These are phyloP conservation scores for Omphaloscelis lunosa DNA, from an alignment of 2,888 invertebrate genomes.

Conservation along the genomic window DNA sequence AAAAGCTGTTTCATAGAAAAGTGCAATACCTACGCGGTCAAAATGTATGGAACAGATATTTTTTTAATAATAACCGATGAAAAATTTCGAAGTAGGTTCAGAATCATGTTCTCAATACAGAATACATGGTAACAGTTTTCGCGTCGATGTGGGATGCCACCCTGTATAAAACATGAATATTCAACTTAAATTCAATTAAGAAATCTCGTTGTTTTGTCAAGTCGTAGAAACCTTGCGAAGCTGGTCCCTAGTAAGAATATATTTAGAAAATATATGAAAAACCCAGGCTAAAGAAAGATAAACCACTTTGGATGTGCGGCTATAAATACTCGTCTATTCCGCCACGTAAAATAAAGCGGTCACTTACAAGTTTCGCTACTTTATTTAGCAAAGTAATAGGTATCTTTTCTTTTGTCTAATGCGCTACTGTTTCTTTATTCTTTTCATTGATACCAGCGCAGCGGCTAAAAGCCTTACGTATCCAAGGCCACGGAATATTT, in stretches of 20 bases:
- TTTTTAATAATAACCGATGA: no score
- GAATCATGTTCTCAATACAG: no score
- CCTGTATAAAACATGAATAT: no score
- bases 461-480: conserved; percentile 23
- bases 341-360: conserved; percentile 45
- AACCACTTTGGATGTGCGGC: conserved; percentile 48
- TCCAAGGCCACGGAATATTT: conserved; percentile 8
- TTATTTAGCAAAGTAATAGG: conserved; percentile 41
- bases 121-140: no score
- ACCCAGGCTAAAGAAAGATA: conserved; percentile 38
- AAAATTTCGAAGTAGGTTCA: no score
- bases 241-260: not conserved
- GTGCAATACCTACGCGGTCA: no score
- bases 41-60: no score
- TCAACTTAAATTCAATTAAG: no score
- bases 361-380: conserved; percentile 42
- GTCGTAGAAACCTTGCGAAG: no score
- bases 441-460: conserved; percentile 26
- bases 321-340: conserved; percentile 61
- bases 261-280: conserved; percentile 23
- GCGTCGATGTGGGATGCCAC: no score
- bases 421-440: conserved; percentile 22
- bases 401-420: conserved; percentile 31
- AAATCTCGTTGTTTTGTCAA: no score
- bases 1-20: no score